These are phyloP conservation scores for Pissodes strobi DNA, from an alignment of 1,140 invertebrate species.

Conservation along the genomic window DNA sequence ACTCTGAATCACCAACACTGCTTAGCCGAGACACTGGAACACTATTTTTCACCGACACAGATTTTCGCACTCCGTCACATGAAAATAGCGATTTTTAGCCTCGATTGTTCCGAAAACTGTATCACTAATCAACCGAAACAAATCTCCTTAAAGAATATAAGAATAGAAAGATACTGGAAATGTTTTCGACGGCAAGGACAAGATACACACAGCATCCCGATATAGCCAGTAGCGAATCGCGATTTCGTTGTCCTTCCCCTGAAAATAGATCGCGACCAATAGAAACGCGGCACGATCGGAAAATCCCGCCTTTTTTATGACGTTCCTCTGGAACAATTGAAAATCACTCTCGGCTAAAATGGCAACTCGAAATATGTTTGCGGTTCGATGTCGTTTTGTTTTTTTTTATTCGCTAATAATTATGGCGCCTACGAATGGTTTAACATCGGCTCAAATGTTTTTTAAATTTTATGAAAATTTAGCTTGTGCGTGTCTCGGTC, in stretches of 20 bases:
- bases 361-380: constrained; percentile 5
- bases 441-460: too few relatives aligned
- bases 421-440: too few relatives aligned
- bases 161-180: constrained; percentile 40
- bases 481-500: too few relatives aligned
- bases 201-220: constrained; percentile 36
- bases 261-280: constrained; percentile 27
- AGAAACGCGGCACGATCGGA: not conserved
- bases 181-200: constrained; percentile 38
- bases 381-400: too few relatives aligned
- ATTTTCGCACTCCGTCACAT: too few relatives aligned
- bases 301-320: too few relatives aligned
- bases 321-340: not conserved
- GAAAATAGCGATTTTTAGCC: too few relatives aligned
- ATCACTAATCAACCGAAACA: constrained; percentile 36
- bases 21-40: too few relatives aligned
- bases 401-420: too few relatives aligned
- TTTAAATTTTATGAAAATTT: too few relatives aligned
- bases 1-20: too few relatives aligned
- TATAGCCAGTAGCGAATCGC: constrained; percentile 34
- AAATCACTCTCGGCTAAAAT: constrained; percentile 3
- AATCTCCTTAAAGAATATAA: constrained; percentile 38
- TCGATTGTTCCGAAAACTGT: constrained; percentile 24
- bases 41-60: too few relatives aligned
- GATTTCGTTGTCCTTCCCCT: constrained; percentile 8